A percentile compares a stretch with the other conserved stretches of the same genome.
These are phyloP conservation scores for Diplosoma virens DNA, from an alignment of 23 tunicate species.

Conservation along the genomic window DNA sequence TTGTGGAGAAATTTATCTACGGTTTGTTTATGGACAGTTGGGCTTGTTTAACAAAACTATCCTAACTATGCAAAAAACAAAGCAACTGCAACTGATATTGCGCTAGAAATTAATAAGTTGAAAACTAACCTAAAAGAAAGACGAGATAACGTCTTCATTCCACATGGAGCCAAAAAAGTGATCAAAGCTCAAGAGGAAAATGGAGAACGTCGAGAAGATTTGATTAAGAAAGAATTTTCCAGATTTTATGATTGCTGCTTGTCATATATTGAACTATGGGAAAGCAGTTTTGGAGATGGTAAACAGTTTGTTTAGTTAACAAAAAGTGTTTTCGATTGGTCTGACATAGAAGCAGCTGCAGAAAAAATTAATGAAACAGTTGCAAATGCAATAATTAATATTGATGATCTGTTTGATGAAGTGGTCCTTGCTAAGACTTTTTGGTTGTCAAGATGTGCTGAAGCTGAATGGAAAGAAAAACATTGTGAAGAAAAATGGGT, in stretches of 20 bases:
- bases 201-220: conserved; percentile 2
- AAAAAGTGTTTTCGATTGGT: conserved; percentile 18
- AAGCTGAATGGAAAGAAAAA: conserved; percentile 22
- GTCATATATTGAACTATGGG: background rate
- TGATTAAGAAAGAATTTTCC: background rate
- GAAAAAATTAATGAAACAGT: background rate
- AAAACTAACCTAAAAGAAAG: conserved; percentile 5
- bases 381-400: background rate
- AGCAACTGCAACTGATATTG: conserved; percentile 8
- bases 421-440: too few species aligned
- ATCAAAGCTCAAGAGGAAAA: too few species aligned
- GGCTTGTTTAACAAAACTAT: background rate
- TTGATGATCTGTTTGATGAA: background rate
- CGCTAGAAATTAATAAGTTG: background rate
- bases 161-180: conserved; percentile 6
- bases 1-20: background rate
- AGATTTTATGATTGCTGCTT: too few species aligned
- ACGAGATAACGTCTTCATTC: conserved; percentile 16
- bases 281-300: background rate
- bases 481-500: conserved; percentile 32
- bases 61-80: conserved; percentile 2
- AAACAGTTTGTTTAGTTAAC: background rate
- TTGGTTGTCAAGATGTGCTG: too few species aligned
- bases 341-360: background rate
- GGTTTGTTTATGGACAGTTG: too few species aligned